A percentile compares a stretch with the other conserved stretches of the same genome.
These are phyloP conservation scores for Drosophila melanica DNA, from an alignment of 1,140 invertebrate species.

Conservation along the genomic window DNA sequence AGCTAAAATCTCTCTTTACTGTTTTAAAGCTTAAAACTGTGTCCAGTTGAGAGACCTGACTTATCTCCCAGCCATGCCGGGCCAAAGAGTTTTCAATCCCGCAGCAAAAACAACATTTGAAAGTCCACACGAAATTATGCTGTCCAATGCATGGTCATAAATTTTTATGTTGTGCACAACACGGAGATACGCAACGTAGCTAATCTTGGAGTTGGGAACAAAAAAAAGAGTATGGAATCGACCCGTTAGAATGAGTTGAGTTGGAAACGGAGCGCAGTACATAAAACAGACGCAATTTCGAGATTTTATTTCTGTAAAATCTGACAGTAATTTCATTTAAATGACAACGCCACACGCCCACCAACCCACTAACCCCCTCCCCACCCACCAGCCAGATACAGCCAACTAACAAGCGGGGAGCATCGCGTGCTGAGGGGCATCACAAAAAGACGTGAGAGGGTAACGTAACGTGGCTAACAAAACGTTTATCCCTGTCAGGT, in stretches of 20 bases:
- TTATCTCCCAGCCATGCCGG: conserved; percentile 36
- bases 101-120: conserved; percentile 31
- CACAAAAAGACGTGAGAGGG: conserved; percentile 22
- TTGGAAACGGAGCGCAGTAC: conserved; percentile 43
- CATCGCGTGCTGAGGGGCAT: conserved; percentile 5
- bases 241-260: conserved; percentile 23
- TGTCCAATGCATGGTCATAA: conserved; percentile 74
- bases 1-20: conserved; percentile 8
- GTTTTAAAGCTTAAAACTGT: conserved; percentile 8
- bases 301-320: conserved; percentile 80
- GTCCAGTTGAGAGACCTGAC: conserved; percentile 4
- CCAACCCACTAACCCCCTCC: not conserved
- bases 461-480: conserved; percentile 30
- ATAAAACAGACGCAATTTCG: conserved; percentile 76
- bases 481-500: conserved; percentile 81
- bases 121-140: conserved; percentile 64
- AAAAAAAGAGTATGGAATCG: conserved; percentile 11
- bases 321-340: conserved; percentile 82
- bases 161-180: conserved; percentile 62
- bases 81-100: conserved; percentile 51
- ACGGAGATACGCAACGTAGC: conserved; percentile 27
- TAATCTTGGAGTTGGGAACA: conserved; percentile 30
- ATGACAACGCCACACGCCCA: conserved; percentile 61
- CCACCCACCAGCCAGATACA: not conserved
- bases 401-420: conserved; percentile 34